Percentiles rank a stretch among this genome's conserved stretches.
These are phyloP conservation scores for Anolis carolinensis DNA, from an alignment of 2,113 vertebrate species.

Conservation along the genomic window DNA sequence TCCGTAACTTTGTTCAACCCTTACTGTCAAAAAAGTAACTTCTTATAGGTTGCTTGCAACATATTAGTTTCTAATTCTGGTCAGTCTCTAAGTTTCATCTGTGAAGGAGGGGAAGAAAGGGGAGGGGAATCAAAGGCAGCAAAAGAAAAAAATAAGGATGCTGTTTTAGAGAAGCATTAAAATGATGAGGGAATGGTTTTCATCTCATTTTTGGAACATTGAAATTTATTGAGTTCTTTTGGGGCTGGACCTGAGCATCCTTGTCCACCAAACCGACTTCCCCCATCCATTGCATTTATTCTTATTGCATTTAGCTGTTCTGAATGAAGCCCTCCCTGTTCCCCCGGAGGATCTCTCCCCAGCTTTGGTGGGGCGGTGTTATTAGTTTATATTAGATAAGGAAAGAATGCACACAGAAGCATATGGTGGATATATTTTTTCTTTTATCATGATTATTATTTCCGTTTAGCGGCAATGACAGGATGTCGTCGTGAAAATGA, in stretches of 20 bases:
- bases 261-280: slow-evolving; percentile 90
- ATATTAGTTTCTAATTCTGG: too few species aligned
- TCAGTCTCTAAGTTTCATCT: too few species aligned
- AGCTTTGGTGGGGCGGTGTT: slow-evolving; percentile 81
- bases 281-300: slow-evolving; percentile 85
- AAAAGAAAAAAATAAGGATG: slow-evolving; percentile 51
- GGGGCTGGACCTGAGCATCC: slow-evolving; percentile 89
- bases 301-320: slow-evolving; percentile 88
- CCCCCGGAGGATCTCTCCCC: slow-evolving; percentile 74
- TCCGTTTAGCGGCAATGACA: slow-evolving; percentile 84
- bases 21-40: too few species aligned
- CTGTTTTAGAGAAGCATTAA: slow-evolving; percentile 79
- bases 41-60: too few species aligned
- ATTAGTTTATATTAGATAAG: slow-evolving; percentile 95
- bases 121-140: slow-evolving; percentile 38
- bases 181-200: slow-evolving; percentile 91
- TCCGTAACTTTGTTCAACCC: too few species aligned
- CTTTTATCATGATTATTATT: slow-evolving; percentile 76
- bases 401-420: slow-evolving; percentile 83
- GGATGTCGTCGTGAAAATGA: slow-evolving; percentile 82
- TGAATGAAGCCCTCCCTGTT: slow-evolving; percentile 68
- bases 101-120: too few species aligned
- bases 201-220: slow-evolving; percentile 88
- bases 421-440: slow-evolving; percentile 75
- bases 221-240: slow-evolving; percentile 95